These are phyloP conservation scores for Scarus forsteni DNA, from an alignment of 2,797 vertebrate genomes.

Conservation along the genomic window DNA sequence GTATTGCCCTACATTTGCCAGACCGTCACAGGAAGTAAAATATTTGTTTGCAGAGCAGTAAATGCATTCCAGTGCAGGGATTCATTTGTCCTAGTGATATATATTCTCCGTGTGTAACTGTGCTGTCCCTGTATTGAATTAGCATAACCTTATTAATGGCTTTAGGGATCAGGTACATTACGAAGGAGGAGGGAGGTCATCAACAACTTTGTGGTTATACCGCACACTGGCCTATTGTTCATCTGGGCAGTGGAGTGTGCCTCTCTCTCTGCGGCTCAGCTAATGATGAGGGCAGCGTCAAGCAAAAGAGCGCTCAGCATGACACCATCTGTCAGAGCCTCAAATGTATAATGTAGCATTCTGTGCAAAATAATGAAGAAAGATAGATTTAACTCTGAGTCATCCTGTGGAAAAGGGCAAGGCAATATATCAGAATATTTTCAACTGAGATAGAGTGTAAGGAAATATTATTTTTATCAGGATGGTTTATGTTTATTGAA, in stretches of 20 bases:
- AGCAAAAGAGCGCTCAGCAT: slow-evolving; percentile 53
- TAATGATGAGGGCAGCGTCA: slow-evolving; percentile 72
- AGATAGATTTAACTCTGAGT: slow-evolving; percentile 41
- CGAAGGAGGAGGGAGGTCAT: slow-evolving; percentile 71
- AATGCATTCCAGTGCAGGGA: slow-evolving; percentile 41
- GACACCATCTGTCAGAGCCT: slow-evolving; percentile 70
- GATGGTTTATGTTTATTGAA: too few relatives aligned
- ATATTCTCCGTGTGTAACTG: slow-evolving; percentile 48
- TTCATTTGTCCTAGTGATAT: slow-evolving; percentile 60
- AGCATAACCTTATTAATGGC: slow-evolving; percentile 75
- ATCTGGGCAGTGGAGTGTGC: slow-evolving; percentile 47
- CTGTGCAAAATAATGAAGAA: slow-evolving; percentile 53
- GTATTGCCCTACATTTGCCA: slow-evolving; percentile 34
- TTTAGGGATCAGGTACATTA: slow-evolving; percentile 70
- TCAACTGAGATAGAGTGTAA: too few relatives aligned
- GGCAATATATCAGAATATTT: too few relatives aligned
- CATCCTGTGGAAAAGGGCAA: slow-evolving; percentile 29
- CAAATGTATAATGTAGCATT: slow-evolving; percentile 55
- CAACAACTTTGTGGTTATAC: slow-evolving; percentile 65
- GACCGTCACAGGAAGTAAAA: slow-evolving; percentile 43
- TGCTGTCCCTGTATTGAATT: slow-evolving; percentile 59
- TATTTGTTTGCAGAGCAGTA: slow-evolving; percentile 59
- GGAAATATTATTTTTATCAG: too few relatives aligned
- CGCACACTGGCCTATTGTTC: slow-evolving; percentile 53
- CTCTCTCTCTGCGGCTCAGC: slow-evolving; percentile 39